A percentile compares a stretch with the other conserved stretches of the same genome.
Conservation (phyloP, 2,113 vertebrate genomes). For the Capreolus pygargus region DNA sequence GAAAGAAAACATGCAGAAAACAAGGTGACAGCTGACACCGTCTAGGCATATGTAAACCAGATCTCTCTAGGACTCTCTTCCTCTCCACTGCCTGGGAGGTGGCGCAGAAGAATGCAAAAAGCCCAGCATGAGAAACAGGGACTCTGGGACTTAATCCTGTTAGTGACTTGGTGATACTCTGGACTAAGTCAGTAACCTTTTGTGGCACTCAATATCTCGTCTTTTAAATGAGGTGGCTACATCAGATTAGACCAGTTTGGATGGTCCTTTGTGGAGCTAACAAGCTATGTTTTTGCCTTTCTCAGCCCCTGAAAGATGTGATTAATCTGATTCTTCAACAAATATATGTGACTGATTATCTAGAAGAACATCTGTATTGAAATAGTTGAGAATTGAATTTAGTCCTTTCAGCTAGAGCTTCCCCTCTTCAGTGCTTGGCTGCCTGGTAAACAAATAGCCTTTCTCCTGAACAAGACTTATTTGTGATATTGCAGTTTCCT, state of each 20-base stretch:
- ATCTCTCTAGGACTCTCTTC: background rate
- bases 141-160: background rate
- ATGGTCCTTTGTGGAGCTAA: background rate
- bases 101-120: background rate
- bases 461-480: background rate
- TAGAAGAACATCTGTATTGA: background rate
- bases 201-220: background rate
- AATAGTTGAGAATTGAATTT: background rate
- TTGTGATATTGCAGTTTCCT: background rate
- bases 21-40: background rate
- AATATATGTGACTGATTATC: background rate
- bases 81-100: no score
- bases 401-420: background rate
- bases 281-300: background rate
- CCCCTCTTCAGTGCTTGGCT: background rate
- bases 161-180: background rate
- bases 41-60: background rate
- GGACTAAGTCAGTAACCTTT: background rate
- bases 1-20: background rate
- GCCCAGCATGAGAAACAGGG: background rate
- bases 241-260: background rate
- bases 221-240: background rate
- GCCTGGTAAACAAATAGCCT: constrained; percentile 1
- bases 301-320: background rate
- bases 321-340: background rate